Percentiles rank a stretch among this genome's conserved stretches.
Evolutionary conservation across 2,888 invertebrate genomes (phyloP).

Genomic region (Drosophila mimetica): DNA sequence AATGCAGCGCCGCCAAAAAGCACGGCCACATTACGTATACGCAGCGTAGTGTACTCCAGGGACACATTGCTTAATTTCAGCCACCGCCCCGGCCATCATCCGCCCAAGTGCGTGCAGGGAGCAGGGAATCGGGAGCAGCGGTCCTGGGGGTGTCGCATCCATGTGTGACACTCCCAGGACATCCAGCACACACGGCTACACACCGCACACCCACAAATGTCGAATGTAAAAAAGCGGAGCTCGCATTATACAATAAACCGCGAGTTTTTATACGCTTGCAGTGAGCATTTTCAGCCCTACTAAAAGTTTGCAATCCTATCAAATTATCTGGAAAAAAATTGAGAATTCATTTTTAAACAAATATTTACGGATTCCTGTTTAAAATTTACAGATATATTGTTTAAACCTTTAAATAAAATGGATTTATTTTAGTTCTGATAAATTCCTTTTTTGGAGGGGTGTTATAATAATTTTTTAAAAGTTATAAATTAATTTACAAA

Average conservation of each 20-base stretch:
- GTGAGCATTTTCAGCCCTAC: conserved; percentile 3
- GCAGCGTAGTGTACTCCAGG: conserved; percentile 72
- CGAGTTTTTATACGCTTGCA: conserved; percentile 25
- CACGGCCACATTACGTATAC: conserved; percentile 73
- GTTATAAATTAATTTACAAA: no score
- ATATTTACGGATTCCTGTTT: conserved; percentile 1
- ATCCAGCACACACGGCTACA: conserved; percentile 16
- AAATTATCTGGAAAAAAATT: background rate
- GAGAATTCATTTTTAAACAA: background rate
- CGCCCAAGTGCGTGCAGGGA: conserved; percentile 49
- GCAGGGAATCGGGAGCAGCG: conserved; percentile 15
- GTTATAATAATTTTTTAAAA: no score
- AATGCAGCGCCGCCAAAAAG: conserved; percentile 70
- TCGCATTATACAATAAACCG: conserved; percentile 25
- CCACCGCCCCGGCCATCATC: conserved; percentile 13
- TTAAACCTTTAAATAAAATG: no score
- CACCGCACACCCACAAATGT: conserved; percentile 56
- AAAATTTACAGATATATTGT: background rate
- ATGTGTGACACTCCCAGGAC: conserved; percentile 60
- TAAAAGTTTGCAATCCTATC: conserved; percentile 7
- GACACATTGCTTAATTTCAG: conserved; percentile 76
- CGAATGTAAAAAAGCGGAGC: conserved; percentile 56
- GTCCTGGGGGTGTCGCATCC: conserved; percentile 42
- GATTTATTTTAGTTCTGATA: no score
- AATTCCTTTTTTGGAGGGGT: no score